Evolutionary conservation across 1,140 invertebrate species (phyloP), one percentile per base, ranked within the genome.

Genomic region (Elymnias hypermnestra): DNA sequence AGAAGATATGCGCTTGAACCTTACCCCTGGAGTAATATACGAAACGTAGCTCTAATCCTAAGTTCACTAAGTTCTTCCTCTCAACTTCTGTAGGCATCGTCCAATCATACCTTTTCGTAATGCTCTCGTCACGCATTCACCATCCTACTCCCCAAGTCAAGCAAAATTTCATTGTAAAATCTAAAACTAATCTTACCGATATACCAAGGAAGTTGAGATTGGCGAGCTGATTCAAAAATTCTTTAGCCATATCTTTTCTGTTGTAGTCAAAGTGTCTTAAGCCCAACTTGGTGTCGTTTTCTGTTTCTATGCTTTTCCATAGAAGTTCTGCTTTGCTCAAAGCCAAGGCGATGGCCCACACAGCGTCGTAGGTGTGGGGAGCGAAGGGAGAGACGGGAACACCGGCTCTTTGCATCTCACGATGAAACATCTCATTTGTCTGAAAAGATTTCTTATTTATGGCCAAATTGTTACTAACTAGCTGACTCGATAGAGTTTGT

Each of bases 311-410:
- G 10, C 35, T 66, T 10, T 65, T 57, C 85, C 82, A 86, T 5
- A 74, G 49, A 3, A 69, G 57, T 63, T 89, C 86, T 1, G 90
- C 86, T 49, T 83, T 83, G 37, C 87, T 83, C 23, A 95, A 71
- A 0, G 93, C 91, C 7, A 95, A 63, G 0, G 94, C 94, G 51
- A 96, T 93, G 0, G 94, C 92, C 95, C 95, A 97, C 0, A 97
- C 91, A 0, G 95, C 95, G 62, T 97, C 95, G 67, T 96, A 97
- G 0, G 94, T 91, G 65, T 95, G 92, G 0, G 91, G 90, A 0
- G 94, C 91, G 63, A 90, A 94, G 33, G 89, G 89, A 0, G 92
- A 93, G 1, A 91, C 83, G 1, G 88, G 84, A 1, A 88, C 85
- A 7, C 86, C 86, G 38, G 71, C 75, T 3, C 62, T 76, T 18